A percentile compares a stretch with the other conserved stretches of the same genome.
phyloP scores from a whole-genome alignment of 2,113 vertebrate species.

The Neolamprologus hecqui region DNA sequence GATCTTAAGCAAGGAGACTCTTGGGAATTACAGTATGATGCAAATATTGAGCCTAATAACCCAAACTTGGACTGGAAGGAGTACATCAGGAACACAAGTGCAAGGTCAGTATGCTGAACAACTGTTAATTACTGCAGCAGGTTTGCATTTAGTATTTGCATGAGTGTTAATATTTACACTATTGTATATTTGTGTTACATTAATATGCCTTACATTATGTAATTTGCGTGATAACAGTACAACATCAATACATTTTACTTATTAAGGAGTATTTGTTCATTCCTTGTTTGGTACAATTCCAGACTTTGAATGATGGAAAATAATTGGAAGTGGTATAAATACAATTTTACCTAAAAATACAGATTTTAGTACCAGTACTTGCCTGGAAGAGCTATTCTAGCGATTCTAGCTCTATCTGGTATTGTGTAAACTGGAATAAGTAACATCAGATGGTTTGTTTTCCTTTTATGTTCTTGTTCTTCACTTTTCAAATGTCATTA shows the following conservation, averaged over 20 bases:
- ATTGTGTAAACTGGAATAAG: background rate
- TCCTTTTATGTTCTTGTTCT: background rate
- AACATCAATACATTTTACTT: background rate
- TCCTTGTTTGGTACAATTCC: background rate
- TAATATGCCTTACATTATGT: background rate
- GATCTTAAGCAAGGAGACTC: background rate
- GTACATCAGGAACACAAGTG: constrained; percentile 49
- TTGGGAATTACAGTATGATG: constrained; percentile 55
- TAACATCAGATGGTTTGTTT: background rate
- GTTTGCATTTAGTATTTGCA: background rate
- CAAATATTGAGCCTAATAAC: background rate
- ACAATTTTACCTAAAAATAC: background rate
- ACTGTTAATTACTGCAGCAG: background rate
- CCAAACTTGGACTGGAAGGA: background rate
- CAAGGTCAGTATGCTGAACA: constrained; percentile 25
- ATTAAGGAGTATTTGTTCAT: background rate
- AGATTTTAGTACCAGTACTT: background rate
- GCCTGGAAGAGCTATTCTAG: background rate
- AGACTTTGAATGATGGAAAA: background rate
- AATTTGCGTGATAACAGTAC: background rate
- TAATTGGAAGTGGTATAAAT: background rate
- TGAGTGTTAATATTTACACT: background rate
- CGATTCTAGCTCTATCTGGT: background rate
- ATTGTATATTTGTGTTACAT: background rate
- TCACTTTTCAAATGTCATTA: background rate